Base-by-base conservation (phyloP, 1,140 invertebrate species). In the Tribolium madens region DNA sequence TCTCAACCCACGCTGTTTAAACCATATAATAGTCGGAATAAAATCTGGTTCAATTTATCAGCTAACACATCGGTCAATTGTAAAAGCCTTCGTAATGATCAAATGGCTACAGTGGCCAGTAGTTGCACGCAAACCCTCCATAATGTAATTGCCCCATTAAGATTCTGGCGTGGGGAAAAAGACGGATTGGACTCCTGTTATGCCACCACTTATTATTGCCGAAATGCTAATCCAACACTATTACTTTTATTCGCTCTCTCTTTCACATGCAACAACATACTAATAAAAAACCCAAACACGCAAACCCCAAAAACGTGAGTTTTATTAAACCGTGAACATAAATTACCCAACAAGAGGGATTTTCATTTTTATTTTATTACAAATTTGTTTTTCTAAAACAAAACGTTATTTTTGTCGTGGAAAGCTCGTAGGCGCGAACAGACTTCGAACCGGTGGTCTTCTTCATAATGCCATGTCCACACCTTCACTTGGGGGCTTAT, bases 81-180 rank as follows among this genome's bases (percentile, higher is more conserved):
- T 75, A 77, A 78, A 79, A 76, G 70, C 70, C 48, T 72, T 76
- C 79, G 76, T 79, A 77, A 77, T 77, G 75, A 81, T 79, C 79
- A 81, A 79, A 80, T 57, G 76, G 70, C 52, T 73, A 78, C 77
- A 78, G 72, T 64, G 33, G 21, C 57, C 46, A 31, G 75, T 73
- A 76, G 77, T 75, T n/a, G 47, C 79, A 81, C 79, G 79, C 79
- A 57, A 81, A 81, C 77, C 71, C 60, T 73, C 76, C 78, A 81
- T 81, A 81, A 81, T 73, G 78, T 81, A 81, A 81, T 81, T 81
- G 79, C 79, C 79, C 79, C 74, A 81, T 81, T 81, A 81, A 75
- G 73, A 75, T 75, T 33, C 26, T 71, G 76, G 53, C 70, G 69
- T 36, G 71, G 48, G 46, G 57, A 72, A 72, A 48, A 33, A 50